Base-by-base conservation (phyloP, 2,113 vertebrate species). In the Colinus virginianus region DNA sequence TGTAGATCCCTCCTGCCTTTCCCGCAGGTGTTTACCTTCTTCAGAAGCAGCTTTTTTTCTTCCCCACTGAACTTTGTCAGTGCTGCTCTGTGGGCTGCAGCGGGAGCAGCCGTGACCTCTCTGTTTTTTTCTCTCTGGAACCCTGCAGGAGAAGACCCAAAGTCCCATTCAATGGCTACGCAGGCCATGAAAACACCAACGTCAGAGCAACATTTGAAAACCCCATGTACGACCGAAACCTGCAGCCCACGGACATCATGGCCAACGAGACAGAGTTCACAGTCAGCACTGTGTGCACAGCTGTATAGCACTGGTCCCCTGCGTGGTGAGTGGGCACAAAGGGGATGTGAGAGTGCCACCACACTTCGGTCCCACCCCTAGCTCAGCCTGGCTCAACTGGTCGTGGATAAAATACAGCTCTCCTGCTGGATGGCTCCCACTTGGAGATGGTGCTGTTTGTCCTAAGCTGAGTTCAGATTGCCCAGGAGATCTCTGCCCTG, bases 221-320 rank as follows among this genome's bases (percentile, higher is more conserved):
- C 90, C 99, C 99, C 0, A 99, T 99, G 99, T 99, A 99, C 1
- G 99, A 99, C 97, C 98, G 99, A n/a, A 99, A 98, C 98, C 98
- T 99, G 96, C 99, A 99, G 79, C 98, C 99, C 93, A 98, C 98
- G 5, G 99, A 99, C 96, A 98, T 99, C 97, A 94, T 99, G 98
- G 97, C 98, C 90, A 98, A 96, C 11, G 99, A 99, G 98, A 97
- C 99, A 2, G 99, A 99, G 97, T 99, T 99, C 98, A 99, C 99
- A 25, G 99, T 99, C 96, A 99, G 99, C 98, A 99, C 99, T 5
- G 99, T 99, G 95, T 99, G 99, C 95, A 99, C 99, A 3, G 99
- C 99, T 0, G 99, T 99, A 99, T 99, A 99, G 98, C 98, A 89
- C 96, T 97, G 11, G 90, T 72, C 97, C 97, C 70, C 85, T 6